Conservation (phyloP, 1,140 invertebrate species). For the Ericerus pela region DNA sequence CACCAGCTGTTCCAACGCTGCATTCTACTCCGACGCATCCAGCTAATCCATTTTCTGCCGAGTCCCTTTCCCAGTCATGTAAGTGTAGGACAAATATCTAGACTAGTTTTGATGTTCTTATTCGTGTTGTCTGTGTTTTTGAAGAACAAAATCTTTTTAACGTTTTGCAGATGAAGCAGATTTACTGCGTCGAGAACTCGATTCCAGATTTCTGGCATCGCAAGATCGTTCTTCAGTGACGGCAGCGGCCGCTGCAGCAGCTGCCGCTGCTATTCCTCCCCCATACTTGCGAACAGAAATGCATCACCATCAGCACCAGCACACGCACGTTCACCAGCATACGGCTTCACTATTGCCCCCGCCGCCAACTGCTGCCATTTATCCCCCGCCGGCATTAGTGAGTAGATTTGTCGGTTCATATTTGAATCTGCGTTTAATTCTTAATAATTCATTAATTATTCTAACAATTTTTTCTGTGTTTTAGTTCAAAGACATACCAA, state of each 20-base stretch:
- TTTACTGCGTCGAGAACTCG: conserved; percentile 74
- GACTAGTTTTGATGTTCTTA: neutral
- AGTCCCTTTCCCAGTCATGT: conserved; percentile 73
- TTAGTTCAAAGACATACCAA: conserved; percentile 78
- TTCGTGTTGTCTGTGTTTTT: neutral
- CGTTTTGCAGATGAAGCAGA: conserved; percentile 52
- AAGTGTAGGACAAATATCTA: conserved; percentile 31
- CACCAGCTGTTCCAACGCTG: conserved; percentile 35
- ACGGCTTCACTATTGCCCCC: conserved; percentile 45
- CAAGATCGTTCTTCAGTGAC: conserved; percentile 41
- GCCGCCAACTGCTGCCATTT: conserved; percentile 32
- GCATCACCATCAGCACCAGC: conserved; percentile 82
- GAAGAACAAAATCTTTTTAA: neutral
- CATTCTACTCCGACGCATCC: conserved; percentile 33
- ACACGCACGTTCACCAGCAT: conserved; percentile 80
- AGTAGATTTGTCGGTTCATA: conserved; percentile 21
- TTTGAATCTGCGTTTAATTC: neutral
- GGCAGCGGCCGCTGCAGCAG: neutral
- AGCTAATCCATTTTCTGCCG: conserved; percentile 69
- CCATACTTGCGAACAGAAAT: conserved; percentile 55
- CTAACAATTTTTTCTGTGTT: conserved; percentile 25
- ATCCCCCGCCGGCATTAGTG: conserved; percentile 46
- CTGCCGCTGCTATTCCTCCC: conserved; percentile 33
- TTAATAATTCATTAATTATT: neutral
- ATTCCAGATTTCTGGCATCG: conserved; percentile 71